A percentile compares a stretch with the other conserved stretches of the same genome.
Evolutionary conservation across 1,140 invertebrate genomes (phyloP).

Genomic region (Fopius arisanus): DNA sequence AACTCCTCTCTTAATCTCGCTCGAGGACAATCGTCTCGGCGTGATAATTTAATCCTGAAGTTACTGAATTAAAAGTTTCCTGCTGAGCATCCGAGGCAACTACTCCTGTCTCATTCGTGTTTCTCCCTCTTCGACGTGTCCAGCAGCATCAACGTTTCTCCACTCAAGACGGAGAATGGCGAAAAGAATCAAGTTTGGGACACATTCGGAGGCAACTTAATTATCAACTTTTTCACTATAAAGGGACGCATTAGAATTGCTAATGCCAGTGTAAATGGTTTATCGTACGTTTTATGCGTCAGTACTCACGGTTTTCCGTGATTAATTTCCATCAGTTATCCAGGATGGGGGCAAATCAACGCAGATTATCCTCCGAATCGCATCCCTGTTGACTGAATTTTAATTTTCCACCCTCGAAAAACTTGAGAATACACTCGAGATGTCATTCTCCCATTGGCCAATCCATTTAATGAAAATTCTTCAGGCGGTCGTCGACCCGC

Average conservation of each 20-base stretch:
- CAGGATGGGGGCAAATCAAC: too few relatives aligned
- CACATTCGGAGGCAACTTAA: not conserved
- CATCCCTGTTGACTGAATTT: too few relatives aligned
- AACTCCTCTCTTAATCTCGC: slow-evolving; percentile 56
- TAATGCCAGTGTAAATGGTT: not conserved
- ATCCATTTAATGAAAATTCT: slow-evolving; percentile 10
- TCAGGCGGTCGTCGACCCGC: not conserved
- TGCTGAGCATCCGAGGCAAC: slow-evolving; percentile 47
- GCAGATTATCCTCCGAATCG: not conserved
- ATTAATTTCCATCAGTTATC: not conserved
- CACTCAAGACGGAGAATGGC: not conserved
- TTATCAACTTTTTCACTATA: not conserved
- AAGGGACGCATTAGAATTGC: slow-evolving; percentile 3
- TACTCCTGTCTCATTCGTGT: slow-evolving; percentile 28
- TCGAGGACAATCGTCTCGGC: slow-evolving; percentile 52
- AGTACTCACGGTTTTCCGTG: not conserved
- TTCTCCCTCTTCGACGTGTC: not conserved
- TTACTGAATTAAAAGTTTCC: slow-evolving; percentile 62
- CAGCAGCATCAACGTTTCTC: not conserved
- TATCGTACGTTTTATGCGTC: not conserved
- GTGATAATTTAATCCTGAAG: slow-evolving; percentile 61
- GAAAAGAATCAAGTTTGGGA: not conserved
- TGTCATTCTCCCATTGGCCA: not conserved
- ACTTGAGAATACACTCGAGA: not conserved
- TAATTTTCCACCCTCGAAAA: too few relatives aligned